These are phyloP conservation scores for Sinodicranocentrus sp. DNA, from an alignment of 2,888 invertebrate genomes.

Conservation along the genomic window DNA sequence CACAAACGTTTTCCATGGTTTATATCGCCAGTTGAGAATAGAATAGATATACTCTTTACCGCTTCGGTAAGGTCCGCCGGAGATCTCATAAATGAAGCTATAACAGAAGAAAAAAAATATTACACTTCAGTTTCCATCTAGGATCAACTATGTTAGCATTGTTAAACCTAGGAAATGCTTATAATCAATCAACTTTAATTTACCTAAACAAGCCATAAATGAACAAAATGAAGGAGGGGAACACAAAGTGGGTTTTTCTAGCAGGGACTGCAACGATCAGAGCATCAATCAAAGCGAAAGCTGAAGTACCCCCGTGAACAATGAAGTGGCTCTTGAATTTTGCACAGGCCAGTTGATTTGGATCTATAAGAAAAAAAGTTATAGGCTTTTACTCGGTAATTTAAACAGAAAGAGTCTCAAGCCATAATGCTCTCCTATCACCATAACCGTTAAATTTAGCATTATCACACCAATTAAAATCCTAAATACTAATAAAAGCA, in stretches of 20 bases:
- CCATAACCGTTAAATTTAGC: too few relatives aligned
- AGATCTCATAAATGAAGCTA: constrained; percentile 59
- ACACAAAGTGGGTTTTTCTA: constrained; percentile 50
- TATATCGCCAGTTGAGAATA: constrained; percentile 58
- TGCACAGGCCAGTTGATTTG: constrained; percentile 48
- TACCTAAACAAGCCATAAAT: constrained; percentile 62
- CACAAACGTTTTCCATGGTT: constrained; percentile 37
- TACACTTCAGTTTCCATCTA: neutral
- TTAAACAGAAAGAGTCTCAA: too few relatives aligned
- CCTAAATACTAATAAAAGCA: too few relatives aligned
- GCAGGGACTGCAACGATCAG: constrained; percentile 58
- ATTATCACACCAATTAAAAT: too few relatives aligned
- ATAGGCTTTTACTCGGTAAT: too few relatives aligned
- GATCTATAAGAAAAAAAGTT: constrained; percentile 55
- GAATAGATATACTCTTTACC: constrained; percentile 66
- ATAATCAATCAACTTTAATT: neutral
- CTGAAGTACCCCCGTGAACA: constrained; percentile 56
- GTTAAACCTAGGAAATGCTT: too few relatives aligned
- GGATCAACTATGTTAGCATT: too few relatives aligned
- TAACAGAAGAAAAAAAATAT: neutral
- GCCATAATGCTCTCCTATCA: too few relatives aligned
- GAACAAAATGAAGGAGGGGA: constrained; percentile 39
- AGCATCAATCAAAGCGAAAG: constrained; percentile 60
- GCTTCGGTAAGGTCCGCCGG: constrained; percentile 56
- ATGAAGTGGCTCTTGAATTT: constrained; percentile 63